Conservation (phyloP, 2,888 invertebrate species). For the Acleris literana region DNA sequence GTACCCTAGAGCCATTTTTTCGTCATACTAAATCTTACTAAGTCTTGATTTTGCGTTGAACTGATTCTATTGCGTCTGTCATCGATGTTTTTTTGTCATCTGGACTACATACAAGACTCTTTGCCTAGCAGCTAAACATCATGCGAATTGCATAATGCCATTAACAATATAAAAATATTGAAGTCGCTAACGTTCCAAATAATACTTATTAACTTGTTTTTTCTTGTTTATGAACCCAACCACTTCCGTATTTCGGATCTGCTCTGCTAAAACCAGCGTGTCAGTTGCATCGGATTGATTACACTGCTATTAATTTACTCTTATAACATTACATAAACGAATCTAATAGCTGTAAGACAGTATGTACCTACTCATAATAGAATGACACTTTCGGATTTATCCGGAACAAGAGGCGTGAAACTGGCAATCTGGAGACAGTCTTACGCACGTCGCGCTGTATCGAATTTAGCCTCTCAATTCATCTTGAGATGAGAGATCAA, state of each 20-base stretch:
- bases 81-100: background rate
- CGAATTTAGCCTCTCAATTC: too few relatives aligned
- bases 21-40: constrained; percentile 6
- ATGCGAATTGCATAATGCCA: too few relatives aligned
- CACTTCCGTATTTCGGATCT: constrained; percentile 26
- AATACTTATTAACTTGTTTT: background rate
- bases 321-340: constrained; percentile 23
- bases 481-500: too few relatives aligned
- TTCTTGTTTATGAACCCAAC: background rate
- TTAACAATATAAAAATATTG: too few relatives aligned
- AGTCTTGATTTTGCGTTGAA: background rate
- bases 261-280: constrained; percentile 7
- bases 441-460: too few relatives aligned
- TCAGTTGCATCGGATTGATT: constrained; percentile 27
- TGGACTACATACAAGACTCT: constrained; percentile 7
- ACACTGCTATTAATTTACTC: constrained; percentile 9
- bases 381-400: too few relatives aligned
- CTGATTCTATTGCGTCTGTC: background rate
- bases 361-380: background rate
- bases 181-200: too few relatives aligned
- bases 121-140: too few relatives aligned
- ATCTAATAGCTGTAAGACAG: background rate
- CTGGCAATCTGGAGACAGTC: too few relatives aligned
- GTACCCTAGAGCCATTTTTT: background rate
- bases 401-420: too few relatives aligned